These are phyloP conservation scores for Ameiurus melas DNA, from an alignment of 2,113 vertebrate genomes.

Conservation along the genomic window DNA sequence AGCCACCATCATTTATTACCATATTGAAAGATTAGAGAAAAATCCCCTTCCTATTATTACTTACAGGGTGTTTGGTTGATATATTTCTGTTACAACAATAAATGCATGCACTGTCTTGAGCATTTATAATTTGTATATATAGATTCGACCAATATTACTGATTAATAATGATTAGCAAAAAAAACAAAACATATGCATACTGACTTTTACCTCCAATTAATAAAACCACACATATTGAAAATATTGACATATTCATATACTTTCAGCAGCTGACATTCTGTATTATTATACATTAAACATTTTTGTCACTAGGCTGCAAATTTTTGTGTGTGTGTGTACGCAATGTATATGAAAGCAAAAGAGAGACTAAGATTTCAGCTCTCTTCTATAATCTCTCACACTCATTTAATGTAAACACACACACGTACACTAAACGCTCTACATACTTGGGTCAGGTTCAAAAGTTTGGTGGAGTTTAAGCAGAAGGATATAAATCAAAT, in stretches of 20 bases:
- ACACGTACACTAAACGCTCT: conserved; percentile 20
- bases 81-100: not conserved
- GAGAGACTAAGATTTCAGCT: conserved; percentile 36
- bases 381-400: conserved; percentile 48
- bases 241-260: not conserved
- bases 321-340: not conserved
- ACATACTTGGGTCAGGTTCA: conserved; percentile 33
- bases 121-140: not conserved
- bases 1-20: conserved; percentile 20
- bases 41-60: not conserved
- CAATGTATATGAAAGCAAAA: conserved; percentile 1
- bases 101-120: not conserved
- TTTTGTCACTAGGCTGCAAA: not conserved
- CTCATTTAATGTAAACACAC: conserved; percentile 41
- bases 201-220: not conserved
- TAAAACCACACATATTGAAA: not conserved
- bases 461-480: conserved; percentile 31
- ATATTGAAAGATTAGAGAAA: not conserved
- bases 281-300: not conserved
- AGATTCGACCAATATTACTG: not conserved
- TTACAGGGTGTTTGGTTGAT: not conserved
- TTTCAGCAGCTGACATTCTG: not conserved
- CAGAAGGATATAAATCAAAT: conserved; percentile 44
- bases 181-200: not conserved
- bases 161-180: not conserved